Evolutionary conservation across 2,113 vertebrate species (phyloP), one percentile per base, ranked within the genome.

Genomic region (Nesoenas mayeri): DNA sequence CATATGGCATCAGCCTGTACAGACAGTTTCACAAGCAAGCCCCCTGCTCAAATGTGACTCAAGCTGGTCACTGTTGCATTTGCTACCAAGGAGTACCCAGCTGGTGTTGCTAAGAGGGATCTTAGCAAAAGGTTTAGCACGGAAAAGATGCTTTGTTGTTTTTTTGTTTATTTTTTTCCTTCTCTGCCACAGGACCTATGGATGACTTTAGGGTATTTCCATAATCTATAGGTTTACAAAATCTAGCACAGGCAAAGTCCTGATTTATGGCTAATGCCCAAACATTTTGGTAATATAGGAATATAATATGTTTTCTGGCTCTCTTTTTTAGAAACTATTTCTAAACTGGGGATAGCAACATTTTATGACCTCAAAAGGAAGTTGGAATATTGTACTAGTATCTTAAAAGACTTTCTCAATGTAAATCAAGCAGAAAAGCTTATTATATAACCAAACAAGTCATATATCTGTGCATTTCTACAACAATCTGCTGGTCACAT

Each of bases 141-240:
- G 34, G 31, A 61, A 56, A 26, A 72, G 31, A 32, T 29, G 44
- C 8, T 44, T 44, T 44, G 44, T 18, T 44, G 44, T 8, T 44
- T 44, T 44, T 44, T 44, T 44, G 16, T 18, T 44, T 44, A 17
- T 44, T 44, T 20, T 16, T 89, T 38, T 44, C 34, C 28, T 60
- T 48, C 47, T 78, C 25, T 53, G 58, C 12, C 21, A 56, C 34
- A 47, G 25, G 18, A 66, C 58, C 60, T n/a, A n/a, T n/a, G n/a
- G n/a, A n/a, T n/a, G n/a, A n/a, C n/a, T 65, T 86, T 15, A 53
- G 18, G 9, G 4, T 40, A n/a, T 58, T 69, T 38, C 36, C 54
- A 64, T 0, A 0, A 53, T n/a, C 17, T 66, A 38, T 38, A 38
- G 38, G 38, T 38, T n/a, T n/a, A n/a, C n/a, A n/a, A n/a, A n/a